phyloP scores from a whole-genome alignment of 2,888 invertebrate species.

The Boloria selene region DNA sequence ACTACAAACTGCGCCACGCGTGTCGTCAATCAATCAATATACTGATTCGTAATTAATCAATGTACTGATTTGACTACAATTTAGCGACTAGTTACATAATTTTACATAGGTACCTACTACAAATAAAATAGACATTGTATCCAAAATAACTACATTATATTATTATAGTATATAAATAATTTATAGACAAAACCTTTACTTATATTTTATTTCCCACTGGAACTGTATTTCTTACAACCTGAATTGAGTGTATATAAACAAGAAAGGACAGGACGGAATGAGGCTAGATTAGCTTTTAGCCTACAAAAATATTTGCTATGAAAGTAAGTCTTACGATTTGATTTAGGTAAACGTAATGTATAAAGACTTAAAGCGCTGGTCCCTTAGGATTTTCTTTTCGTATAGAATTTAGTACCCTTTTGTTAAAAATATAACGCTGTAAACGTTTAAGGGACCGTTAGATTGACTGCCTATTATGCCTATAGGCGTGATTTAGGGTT shows the following conservation, averaged over 20 bases:
- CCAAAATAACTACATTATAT: too few species aligned
- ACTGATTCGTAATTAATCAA: too few species aligned
- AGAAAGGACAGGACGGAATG: conserved; percentile 30
- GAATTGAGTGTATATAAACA: conserved; percentile 31
- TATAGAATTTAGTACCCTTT: background rate
- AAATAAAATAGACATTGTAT: too few species aligned
- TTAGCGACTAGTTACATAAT: too few species aligned
- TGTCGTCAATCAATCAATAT: too few species aligned
- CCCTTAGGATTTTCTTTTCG: conserved; percentile 26
- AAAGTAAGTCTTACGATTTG: conserved; percentile 26
- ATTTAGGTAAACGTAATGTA: conserved; percentile 33
- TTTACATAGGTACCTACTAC: too few species aligned
- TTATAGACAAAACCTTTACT: background rate
- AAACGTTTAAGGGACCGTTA: background rate
- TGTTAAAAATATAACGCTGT: background rate
- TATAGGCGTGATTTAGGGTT: background rate
- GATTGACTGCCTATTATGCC: too few species aligned
- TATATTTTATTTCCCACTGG: conserved; percentile 29
- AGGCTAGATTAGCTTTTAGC: conserved; percentile 42
- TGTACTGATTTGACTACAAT: too few species aligned
- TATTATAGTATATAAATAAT: too few species aligned
- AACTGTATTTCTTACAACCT: conserved; percentile 33
- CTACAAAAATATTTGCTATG: conserved; percentile 42
- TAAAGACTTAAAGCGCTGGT: conserved; percentile 29
- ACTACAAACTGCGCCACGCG: too few species aligned